Base-by-base conservation (phyloP, 2,113 vertebrate genomes). In the Antechinus stuartii region DNA sequence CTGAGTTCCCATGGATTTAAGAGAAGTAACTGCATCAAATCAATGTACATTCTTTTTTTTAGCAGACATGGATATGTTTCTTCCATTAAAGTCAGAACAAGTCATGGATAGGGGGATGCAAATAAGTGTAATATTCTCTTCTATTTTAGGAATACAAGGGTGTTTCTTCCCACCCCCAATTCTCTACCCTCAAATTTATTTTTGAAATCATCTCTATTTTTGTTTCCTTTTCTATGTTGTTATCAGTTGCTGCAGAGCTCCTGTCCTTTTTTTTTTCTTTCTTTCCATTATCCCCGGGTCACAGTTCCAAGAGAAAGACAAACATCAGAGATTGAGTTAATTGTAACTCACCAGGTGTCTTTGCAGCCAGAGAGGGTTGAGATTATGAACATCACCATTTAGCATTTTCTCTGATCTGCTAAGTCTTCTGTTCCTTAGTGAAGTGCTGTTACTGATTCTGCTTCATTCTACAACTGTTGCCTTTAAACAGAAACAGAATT, bases 251-350 rank as follows among this genome's bases (percentile, higher is more conserved):
- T 89, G 35, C 93, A 95, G 68, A 89, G 11, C 54, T 92, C 54
- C 94, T 76, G 3, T 91, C 49, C 42, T 91, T 95, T 84, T 76
- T 76, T 76, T 23, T 49, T 49, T 49, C 22, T 54, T 55, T 23
- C 61, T 68, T 90, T 12, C 35, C n/a, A 92, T 57, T 57, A 27
- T 91, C 47, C 92, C 7, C 90, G 42, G 89, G 90, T 96, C 84
- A 95, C 54, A 95, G 94, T 92, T 24, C 93, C n/a, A 96, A 89
- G 53, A 56, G 27, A 91, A 76, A 93, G 91, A 50, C 61, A 91
- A 95, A 61, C 54, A 46, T 11, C 10, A 8, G 23, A 94, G 89
- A 50, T 56, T 52, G 24, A 91, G 50, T 46, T 91, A 14, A 95
- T 54, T 94, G 91, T 92, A 96, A 53, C 56, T 94, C 61, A 42